These are phyloP conservation scores for Drosophila mulleri DNA, from an alignment of 2,888 invertebrate genomes.

Conservation along the genomic window DNA sequence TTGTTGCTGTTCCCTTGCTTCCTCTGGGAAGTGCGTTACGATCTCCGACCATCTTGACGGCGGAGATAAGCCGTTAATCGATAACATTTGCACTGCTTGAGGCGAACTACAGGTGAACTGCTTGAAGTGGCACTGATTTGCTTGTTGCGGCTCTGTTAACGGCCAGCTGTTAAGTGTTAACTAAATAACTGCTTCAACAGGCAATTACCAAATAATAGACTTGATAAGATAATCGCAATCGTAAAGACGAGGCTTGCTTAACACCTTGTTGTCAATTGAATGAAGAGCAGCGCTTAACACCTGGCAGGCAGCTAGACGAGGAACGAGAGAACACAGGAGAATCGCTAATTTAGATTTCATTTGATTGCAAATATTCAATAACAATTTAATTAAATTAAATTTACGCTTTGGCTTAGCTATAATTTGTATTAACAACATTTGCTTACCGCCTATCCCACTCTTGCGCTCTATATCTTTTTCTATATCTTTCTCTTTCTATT, in stretches of 20 bases:
- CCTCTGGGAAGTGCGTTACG: not conserved
- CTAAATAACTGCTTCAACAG: constrained; percentile 12
- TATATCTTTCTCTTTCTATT: constrained; percentile 2
- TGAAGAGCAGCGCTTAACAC: constrained; percentile 9
- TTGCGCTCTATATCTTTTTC: not conserved
- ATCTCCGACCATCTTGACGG: not conserved
- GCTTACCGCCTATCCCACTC: not conserved
- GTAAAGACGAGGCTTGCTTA: constrained; percentile 26
- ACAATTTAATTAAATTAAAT: not conserved
- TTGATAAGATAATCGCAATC: constrained; percentile 34
- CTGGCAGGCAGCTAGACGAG: not conserved
- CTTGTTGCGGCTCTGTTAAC: not conserved
- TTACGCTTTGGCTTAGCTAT: not conserved
- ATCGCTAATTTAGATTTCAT: not conserved
- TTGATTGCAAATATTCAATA: too few species aligned
- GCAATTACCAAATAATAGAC: constrained; percentile 13
- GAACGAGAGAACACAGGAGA: not conserved
- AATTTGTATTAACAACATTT: not conserved
- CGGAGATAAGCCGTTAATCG: constrained; percentile 21
- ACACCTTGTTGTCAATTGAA: constrained; percentile 12
- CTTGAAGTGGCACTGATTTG: constrained; percentile 12
- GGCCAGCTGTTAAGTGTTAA: constrained; percentile 20
- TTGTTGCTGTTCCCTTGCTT: not conserved
- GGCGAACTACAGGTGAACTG: constrained; percentile 4
- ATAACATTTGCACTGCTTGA: constrained; percentile 28